Evolutionary conservation across 2,797 vertebrate species (phyloP), one percentile per base, ranked within the genome.

Genomic region (Melanogrammus aeglefinus): DNA sequence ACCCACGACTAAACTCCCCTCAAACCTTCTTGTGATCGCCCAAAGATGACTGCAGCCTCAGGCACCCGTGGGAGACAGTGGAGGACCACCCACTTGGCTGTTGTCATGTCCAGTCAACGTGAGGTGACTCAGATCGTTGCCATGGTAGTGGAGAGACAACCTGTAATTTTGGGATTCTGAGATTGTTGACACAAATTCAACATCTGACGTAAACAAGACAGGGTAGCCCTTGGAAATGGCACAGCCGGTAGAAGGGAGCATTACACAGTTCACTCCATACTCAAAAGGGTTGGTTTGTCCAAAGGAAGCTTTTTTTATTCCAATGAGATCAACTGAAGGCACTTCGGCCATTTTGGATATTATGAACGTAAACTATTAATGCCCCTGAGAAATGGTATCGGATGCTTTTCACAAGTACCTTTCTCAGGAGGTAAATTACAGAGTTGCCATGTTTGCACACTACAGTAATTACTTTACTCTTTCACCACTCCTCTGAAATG

Each of bases 81-180:
- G 16, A 81, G 78, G 90, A 92, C 93, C 91, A 92, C 93, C 93
- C 92, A 89, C 82, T 73, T 72, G 76, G 88, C 78, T 44, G 35
- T 70, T 18, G 80, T 66, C 75, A 21, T 79, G 80, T 84, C 78
- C 36, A 33, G 78, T 83, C 82, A 80, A 80, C 78, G 76, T 77
- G 57, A 82, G 79, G 35, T 89, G 88, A 92, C 85, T 90, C 91
- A 88, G 71, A 73, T 74, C 33, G 51, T 81, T 80, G 79, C 77
- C 79, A 81, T 72, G 84, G 86, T 85, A 79, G 86, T 84, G 24
- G 74, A 72, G 71, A 85, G 85, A 82, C 63, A 90, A 89, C 86
- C 83, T 85, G 81, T 82, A 88, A 89, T 88, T 90, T 88, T 78
- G 70, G 51, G 82, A 78, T 76, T 87, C 78, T 78, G 82, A 88